These are phyloP conservation scores for Ornithoptera alexandrae DNA, from an alignment of 2,888 invertebrate species.

Conservation along the genomic window DNA sequence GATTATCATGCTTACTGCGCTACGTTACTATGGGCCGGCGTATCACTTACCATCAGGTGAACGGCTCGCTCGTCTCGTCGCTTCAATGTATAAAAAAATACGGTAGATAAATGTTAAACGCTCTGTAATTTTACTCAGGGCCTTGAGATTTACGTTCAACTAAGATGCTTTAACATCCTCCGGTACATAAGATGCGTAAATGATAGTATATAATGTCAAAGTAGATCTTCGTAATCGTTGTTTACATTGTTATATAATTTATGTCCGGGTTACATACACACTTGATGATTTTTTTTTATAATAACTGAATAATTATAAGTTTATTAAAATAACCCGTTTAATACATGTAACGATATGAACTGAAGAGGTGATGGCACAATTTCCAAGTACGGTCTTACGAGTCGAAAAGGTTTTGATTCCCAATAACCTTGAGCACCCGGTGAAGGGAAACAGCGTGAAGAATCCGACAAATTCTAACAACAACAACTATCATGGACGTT, in stretches of 20 bases:
- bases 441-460: too few relatives aligned
- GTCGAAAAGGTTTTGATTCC: too few relatives aligned
- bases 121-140: neutral
- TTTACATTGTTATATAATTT: slow-evolving; percentile 4
- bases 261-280: slow-evolving; percentile 8
- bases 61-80: too few relatives aligned
- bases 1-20: too few relatives aligned
- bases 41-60: too few relatives aligned
- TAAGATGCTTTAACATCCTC: neutral
- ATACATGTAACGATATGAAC: neutral
- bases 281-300: neutral
- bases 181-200: slow-evolving; percentile 9
- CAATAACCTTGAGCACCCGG: too few relatives aligned
- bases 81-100: too few relatives aligned
- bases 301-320: neutral
- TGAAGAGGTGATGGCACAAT: too few relatives aligned
- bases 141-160: slow-evolving; percentile 10
- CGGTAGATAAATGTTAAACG: neutral
- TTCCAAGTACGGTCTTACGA: too few relatives aligned
- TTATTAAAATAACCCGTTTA: neutral
- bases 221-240: neutral
- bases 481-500: too few relatives aligned
- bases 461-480: too few relatives aligned
- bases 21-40: too few relatives aligned
- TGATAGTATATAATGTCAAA: slow-evolving; percentile 8